These are phyloP conservation scores for Automeris io DNA, from an alignment of 2,888 invertebrate genomes.

Conservation along the genomic window DNA sequence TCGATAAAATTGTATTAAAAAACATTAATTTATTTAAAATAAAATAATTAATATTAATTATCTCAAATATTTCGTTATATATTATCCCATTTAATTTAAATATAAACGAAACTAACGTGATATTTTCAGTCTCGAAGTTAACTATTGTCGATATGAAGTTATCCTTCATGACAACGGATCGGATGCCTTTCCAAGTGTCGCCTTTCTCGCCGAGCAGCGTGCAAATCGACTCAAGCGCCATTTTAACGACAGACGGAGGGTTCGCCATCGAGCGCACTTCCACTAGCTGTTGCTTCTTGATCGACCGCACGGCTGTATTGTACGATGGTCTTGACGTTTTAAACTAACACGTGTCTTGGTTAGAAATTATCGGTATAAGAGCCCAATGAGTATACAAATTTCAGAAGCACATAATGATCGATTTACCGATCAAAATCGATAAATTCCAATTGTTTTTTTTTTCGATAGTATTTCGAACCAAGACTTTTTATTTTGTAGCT, in stretches of 20 bases:
- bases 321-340: conserved; percentile 36
- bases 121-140: conserved; percentile 94
- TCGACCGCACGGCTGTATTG: conserved; percentile 90
- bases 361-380: conserved; percentile 1
- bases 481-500: no score
- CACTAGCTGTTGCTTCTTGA: conserved; percentile 96
- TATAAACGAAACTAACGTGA: conserved; percentile 91
- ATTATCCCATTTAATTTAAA: conserved; percentile 11
- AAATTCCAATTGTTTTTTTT: not conserved
- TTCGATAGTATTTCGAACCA: not conserved
- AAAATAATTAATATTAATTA: not conserved
- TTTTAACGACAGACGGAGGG: conserved; percentile 93
- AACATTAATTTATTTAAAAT: not conserved
- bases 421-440: not conserved
- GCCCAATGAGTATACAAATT: no score
- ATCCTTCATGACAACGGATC: conserved; percentile 94
- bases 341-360: conserved; percentile 27
- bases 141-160: conserved; percentile 96
- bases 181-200: conserved; percentile 95
- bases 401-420: not conserved
- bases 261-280: conserved; percentile 97
- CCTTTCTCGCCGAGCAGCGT: conserved; percentile 93
- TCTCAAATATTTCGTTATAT: not conserved
- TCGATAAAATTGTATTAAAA: no score
- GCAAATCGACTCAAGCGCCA: conserved; percentile 96